Evolutionary conservation across 2,888 invertebrate genomes (phyloP).

Genomic region (Neocrepidodera transversa): DNA sequence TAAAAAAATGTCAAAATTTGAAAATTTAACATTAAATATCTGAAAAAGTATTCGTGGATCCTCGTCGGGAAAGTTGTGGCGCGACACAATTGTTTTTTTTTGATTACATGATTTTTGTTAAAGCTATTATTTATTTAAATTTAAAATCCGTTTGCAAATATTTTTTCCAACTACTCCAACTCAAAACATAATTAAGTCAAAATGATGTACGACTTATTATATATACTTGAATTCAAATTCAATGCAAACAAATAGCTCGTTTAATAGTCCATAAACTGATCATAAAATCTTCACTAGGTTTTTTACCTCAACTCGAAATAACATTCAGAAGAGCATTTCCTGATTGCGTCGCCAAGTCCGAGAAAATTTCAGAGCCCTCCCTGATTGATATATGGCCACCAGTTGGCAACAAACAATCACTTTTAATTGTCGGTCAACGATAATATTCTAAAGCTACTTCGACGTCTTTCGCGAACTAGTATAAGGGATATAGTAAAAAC

Average conservation of each 20-base stretch:
- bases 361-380: conserved; percentile 12
- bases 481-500: background rate
- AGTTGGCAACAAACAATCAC: conserved; percentile 48
- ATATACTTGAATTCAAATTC: background rate
- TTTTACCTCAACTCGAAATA: conserved; percentile 3
- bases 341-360: conserved; percentile 9
- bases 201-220: conserved; percentile 1
- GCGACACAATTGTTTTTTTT: too few relatives aligned
- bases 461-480: background rate
- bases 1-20: too few relatives aligned
- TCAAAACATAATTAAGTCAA: background rate
- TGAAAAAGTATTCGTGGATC: too few relatives aligned
- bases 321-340: conserved; percentile 6
- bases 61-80: too few relatives aligned
- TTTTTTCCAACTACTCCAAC: too few relatives aligned
- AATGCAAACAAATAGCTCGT: background rate
- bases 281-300: conserved; percentile 6
- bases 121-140: too few relatives aligned
- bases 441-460: conserved; percentile 27
- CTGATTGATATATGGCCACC: conserved; percentile 46
- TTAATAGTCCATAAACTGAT: background rate
- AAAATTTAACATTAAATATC: too few relatives aligned
- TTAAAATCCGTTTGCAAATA: too few relatives aligned
- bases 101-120: too few relatives aligned
- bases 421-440: conserved; percentile 55